Evolutionary conservation across 2,113 vertebrate species (phyloP).

Genomic region (Grallaria varia): DNA sequence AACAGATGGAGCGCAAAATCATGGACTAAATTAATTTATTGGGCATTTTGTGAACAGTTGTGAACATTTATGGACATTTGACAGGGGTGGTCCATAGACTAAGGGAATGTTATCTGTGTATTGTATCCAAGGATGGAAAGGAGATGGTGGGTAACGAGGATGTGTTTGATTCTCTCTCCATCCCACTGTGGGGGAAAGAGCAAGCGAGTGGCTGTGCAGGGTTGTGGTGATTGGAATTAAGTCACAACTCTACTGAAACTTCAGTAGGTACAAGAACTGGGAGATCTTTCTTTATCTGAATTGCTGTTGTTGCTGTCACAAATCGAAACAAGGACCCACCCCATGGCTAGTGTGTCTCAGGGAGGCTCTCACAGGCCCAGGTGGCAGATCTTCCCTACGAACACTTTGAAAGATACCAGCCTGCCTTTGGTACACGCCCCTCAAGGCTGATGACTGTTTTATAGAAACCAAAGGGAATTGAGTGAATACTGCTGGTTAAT

Average conservation of each 20-base stretch:
- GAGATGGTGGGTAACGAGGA: not conserved
- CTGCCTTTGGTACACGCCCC: not conserved
- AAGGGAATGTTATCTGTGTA: not conserved
- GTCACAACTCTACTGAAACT: not conserved
- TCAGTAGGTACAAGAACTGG: not conserved
- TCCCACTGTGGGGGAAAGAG: not conserved
- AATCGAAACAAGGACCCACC: not conserved
- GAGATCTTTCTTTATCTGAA: not conserved
- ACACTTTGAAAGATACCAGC: not conserved
- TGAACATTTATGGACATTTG: not conserved
- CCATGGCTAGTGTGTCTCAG: not conserved
- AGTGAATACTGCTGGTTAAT: not conserved
- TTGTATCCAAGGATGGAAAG: not conserved
- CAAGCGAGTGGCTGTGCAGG: not conserved
- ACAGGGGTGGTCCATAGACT: no score
- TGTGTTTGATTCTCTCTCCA: not conserved
- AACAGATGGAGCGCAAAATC: not conserved
- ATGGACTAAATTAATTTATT: not conserved
- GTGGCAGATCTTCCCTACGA: not conserved
- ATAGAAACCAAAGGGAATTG: not conserved
- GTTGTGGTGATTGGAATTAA: not conserved
- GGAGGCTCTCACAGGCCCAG: not conserved
- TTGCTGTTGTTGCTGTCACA: not conserved
- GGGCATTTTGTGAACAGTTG: not conserved
- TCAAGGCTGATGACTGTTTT: not conserved